These are phyloP conservation scores for Crotalus tigris DNA, from an alignment of 2,113 vertebrate genomes.

Conservation along the genomic window DNA sequence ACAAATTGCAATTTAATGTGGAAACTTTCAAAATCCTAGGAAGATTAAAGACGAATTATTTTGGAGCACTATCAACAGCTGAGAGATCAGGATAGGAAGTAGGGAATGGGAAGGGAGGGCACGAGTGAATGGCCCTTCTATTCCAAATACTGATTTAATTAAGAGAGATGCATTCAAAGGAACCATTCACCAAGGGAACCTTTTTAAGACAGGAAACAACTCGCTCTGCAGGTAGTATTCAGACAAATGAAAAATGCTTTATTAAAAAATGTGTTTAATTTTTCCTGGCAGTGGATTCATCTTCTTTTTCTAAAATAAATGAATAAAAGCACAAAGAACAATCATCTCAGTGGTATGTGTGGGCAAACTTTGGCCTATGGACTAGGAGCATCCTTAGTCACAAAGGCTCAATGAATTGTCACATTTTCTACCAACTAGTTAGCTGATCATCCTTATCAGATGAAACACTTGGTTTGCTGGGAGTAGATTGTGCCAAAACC, in stretches of 20 bases:
- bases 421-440: background rate
- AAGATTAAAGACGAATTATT: background rate
- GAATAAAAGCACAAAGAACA: conserved; percentile 8
- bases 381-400: background rate
- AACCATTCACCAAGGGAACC: background rate
- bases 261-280: conserved; percentile 10
- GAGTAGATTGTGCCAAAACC: background rate
- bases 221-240: conserved; percentile 5
- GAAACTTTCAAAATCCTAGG: background rate
- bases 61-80: conserved; percentile 2
- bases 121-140: background rate
- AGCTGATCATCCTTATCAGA: background rate
- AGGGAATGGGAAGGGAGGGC: background rate
- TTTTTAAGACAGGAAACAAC: background rate
- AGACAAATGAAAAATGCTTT: conserved; percentile 24
- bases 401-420: background rate
- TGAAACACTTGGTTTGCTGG: background rate
- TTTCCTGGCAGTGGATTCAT: background rate
- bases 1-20: background rate
- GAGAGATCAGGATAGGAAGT: background rate
- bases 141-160: background rate
- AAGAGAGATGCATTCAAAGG: background rate
- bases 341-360: background rate
- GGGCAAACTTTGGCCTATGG: background rate
- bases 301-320: conserved; percentile 20